Base-by-base conservation (phyloP, 2,797 vertebrate genomes). In the Parambassis ranga region DNA sequence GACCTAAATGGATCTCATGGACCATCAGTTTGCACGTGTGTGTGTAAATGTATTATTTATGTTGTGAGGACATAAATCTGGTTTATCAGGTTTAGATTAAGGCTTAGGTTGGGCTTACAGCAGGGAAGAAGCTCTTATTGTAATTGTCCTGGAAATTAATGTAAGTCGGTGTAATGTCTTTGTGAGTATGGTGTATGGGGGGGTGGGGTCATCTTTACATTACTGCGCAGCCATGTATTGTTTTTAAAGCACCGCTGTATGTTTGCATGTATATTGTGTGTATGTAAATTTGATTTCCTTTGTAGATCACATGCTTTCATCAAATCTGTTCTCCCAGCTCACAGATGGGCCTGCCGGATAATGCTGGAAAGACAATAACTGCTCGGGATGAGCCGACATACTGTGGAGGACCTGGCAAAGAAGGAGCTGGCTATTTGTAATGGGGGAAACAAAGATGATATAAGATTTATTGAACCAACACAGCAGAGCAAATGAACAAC, bases 391-490 rank as follows among this genome's bases (percentile, higher is more conserved):
- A 72, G 71, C 58, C 68, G 75, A 70, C 75, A 77, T 60, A 75
- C 74, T 77, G 83, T 46, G 55, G 64, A 81, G 67, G 80, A 63
- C 79, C 80, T 79, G 82, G 79, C 85, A 84, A 60, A 75, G 65
- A 46, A 75, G 63, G 63, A 77, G 65, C 37, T 46, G 50, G 52
- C 56, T 77, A 47, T 73, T 80, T 82, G 81, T 84, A 83, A 84
- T 83, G 67, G 55, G 62, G 63, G 72, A 35, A 79, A 79, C 79
- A 82, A 77, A 81, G 81, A 87, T 84, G 78, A 86, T 89, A 84
- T 85, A 79, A 84, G 76, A 85, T 87, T 73, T 87, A 88, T 90
- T 90, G 88, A 91, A 87, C 87, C 86, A 89, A 89, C 74, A 78
- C 42, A 64, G 64, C 64, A 56, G 71, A 87, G 85, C 82, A 85